phyloP scores from a whole-genome alignment of 2,113 vertebrate genomes.

The Toxotes chatareus region DNA sequence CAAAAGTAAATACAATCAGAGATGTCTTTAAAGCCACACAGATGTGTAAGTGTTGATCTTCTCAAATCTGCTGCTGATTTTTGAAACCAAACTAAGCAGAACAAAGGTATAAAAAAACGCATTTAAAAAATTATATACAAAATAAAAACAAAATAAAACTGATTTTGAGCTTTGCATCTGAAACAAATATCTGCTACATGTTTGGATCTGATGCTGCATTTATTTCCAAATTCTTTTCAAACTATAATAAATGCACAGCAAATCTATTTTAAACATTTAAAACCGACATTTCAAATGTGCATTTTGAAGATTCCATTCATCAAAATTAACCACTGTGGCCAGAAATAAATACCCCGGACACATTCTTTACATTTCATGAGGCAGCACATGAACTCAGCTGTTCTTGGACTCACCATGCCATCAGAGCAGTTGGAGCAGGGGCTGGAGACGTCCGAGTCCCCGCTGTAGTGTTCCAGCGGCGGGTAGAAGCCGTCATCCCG shows the following conservation, averaged over 20 bases:
- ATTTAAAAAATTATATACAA: neutral
- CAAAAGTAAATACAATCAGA: neutral
- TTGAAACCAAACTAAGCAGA: neutral
- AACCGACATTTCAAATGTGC: neutral
- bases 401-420: slow-evolving; percentile 89
- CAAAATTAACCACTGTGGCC: neutral
- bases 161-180: neutral
- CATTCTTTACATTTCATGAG: slow-evolving; percentile 42
- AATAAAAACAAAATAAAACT: too few relatives aligned
- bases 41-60: neutral
- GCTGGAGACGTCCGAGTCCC: slow-evolving; percentile 92
- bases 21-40: neutral
- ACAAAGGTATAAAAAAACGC: neutral
- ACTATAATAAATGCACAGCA: neutral
- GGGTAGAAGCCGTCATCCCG: slow-evolving; percentile 89
- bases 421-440: slow-evolving; percentile 95
- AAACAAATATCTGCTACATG: neutral
- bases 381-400: slow-evolving; percentile 57
- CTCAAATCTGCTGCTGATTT: neutral
- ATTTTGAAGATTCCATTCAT: slow-evolving; percentile 18
- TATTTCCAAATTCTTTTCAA: neutral
- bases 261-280: neutral
- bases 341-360: slow-evolving; percentile 50
- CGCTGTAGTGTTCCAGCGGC: slow-evolving; percentile 89
- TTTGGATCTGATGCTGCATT: neutral